Evolutionary conservation across 1,140 invertebrate genomes (phyloP).

Genomic region (Agrypnia vestita): DNA sequence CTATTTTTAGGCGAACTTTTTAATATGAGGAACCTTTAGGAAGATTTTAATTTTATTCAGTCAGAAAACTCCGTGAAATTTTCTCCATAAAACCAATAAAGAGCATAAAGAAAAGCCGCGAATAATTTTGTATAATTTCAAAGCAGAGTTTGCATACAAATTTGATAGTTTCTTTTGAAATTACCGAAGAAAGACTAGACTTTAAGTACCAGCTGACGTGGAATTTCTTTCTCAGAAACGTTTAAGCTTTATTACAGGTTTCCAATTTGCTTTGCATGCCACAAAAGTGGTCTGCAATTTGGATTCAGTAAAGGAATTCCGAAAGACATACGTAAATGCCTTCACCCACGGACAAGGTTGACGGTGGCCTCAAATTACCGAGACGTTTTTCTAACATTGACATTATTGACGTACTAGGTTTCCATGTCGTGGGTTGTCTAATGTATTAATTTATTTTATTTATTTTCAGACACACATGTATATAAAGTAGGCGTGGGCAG

Average conservation of each 20-base stretch:
- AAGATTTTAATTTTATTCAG: not conserved
- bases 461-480: too few species aligned
- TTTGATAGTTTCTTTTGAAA: conserved; percentile 34
- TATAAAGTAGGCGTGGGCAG: too few species aligned
- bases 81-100: conserved; percentile 29
- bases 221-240: conserved; percentile 22
- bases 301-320: conserved; percentile 12
- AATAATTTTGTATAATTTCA: conserved; percentile 13
- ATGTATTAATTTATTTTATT: too few species aligned
- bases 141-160: conserved; percentile 36
- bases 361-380: conserved; percentile 11
- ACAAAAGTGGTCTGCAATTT: conserved; percentile 42
- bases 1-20: too few species aligned
- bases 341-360: conserved; percentile 3
- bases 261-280: conserved; percentile 36
- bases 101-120: conserved; percentile 17
- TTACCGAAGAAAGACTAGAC: conserved; percentile 28
- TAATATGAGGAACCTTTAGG: not conserved
- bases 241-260: conserved; percentile 38
- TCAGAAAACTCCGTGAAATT: not conserved
- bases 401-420: not conserved
- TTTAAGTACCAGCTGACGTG: conserved; percentile 32
- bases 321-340: conserved; percentile 16
- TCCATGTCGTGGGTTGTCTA: too few species aligned
- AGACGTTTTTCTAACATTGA: conserved; percentile 10